A percentile compares a stretch with the other conserved stretches of the same genome.
phyloP scores from a whole-genome alignment of 2,888 invertebrate species.

The Caenorhabditis doughertyi region DNA sequence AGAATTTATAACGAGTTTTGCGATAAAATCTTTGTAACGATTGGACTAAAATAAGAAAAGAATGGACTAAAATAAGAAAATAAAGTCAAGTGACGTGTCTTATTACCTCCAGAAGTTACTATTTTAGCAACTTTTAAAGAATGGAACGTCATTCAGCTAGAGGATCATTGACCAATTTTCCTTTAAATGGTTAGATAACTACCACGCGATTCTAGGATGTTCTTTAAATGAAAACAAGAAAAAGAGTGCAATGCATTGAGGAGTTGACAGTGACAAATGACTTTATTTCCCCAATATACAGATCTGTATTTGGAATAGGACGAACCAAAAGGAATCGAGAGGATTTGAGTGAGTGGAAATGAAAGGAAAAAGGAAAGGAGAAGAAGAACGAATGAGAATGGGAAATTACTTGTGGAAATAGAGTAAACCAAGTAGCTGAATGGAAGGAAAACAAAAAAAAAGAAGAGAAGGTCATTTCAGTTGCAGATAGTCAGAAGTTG shows the following conservation, averaged over 20 bases:
- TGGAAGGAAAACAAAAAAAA: not conserved
- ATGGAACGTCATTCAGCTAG: slow-evolving; percentile 3
- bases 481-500: not conserved
- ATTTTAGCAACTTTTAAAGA: slow-evolving; percentile 5
- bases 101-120: not conserved
- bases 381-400: slow-evolving; percentile 25
- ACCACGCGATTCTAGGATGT: slow-evolving; percentile 23
- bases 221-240: slow-evolving; percentile 12
- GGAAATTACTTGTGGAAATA: slow-evolving; percentile 22
- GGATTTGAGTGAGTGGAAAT: not conserved
- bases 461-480: not conserved
- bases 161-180: slow-evolving; percentile 37
- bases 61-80: not conserved
- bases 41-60: not conserved
- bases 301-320: slow-evolving; percentile 34
- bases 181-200: not conserved
- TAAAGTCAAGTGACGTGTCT: not conserved
- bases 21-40: slow-evolving; percentile 15
- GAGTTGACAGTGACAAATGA: slow-evolving; percentile 53
- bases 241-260: slow-evolving; percentile 53
- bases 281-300: not conserved
- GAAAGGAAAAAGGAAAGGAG: not conserved
- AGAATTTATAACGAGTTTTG: slow-evolving; percentile 30
- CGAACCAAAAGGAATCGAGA: not conserved
- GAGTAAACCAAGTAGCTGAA: not conserved